phyloP scores from a whole-genome alignment of 2,797 vertebrate species.

The Decapterus maruadsi region DNA sequence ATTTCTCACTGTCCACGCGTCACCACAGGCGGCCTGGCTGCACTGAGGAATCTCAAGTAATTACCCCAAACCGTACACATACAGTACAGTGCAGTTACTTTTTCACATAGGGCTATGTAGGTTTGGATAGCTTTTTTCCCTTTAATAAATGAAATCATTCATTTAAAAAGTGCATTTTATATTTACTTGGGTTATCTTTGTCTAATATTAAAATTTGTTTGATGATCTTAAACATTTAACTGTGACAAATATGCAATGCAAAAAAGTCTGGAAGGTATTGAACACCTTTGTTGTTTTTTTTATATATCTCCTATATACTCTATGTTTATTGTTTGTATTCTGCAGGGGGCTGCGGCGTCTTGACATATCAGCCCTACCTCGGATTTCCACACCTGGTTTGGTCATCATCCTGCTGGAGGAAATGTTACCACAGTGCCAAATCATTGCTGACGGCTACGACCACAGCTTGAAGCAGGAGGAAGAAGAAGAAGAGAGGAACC shows the following conservation, averaged over 20 bases:
- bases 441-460: constrained; percentile 79
- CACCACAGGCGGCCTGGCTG: constrained; percentile 86
- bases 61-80: neutral
- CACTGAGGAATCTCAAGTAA: constrained; percentile 89
- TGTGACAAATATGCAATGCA: no score
- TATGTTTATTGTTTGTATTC: constrained; percentile 21
- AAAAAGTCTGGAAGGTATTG: neutral
- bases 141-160: no score
- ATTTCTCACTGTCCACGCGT: constrained; percentile 88
- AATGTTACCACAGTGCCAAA: constrained; percentile 88
- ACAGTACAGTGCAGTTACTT: no score
- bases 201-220: no score
- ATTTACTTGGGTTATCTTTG: no score
- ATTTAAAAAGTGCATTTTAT: no score
- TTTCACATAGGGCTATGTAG: no score
- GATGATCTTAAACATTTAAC: no score
- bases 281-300: neutral
- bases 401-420: constrained; percentile 90
- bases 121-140: no score
- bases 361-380: constrained; percentile 86
- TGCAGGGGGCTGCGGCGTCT: constrained; percentile 85
- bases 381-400: constrained; percentile 82
- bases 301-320: neutral
- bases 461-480: constrained; percentile 44
- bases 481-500: neutral